Evolutionary conservation across 2,888 invertebrate species (phyloP), one percentile per base, ranked within the genome.

Genomic region (Quadriops clusia): DNA sequence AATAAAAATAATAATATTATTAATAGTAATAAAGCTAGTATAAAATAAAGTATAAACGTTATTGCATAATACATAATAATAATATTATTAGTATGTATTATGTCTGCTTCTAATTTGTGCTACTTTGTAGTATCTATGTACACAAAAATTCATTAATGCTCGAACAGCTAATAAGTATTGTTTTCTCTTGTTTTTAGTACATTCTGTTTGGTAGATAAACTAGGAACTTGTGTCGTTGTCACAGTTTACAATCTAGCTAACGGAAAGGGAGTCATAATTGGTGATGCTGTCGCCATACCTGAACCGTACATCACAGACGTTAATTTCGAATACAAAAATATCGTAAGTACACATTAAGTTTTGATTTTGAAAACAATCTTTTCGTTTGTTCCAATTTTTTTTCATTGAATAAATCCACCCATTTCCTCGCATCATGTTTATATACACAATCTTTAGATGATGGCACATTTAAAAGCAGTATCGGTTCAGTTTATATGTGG

Each of bases 191-290:
- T 40, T 61, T 70, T 7, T 62, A 86, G 85, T 57, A 78, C 84
- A 18, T 85, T 86, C 60, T 86, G 83, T 48, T 59, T 87, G 51
- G 70, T 83, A 23, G 87, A 87, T 61, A 70, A 71, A 42, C 70
- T 74, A 32, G 71, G 73, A 60, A 64, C 65, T 2, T 83, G 84
- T 51, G 61, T 78, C 26, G 72, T 75, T 11, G 84, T 87, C 36
- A 81, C 81, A 1, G 74, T 89, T 24, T 90, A 85, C 61, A 89
- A 90, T 65, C 69, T 86, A 59, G 81, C 82, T 5, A 72, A 76
- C 49, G 83, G 83, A 0, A 75, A 75, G 52, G 87, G 87, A 22
- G 77, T 82, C 30, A 81, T 83, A 38, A 81, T 89, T 35, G 87
- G 87, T 2, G 86, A 90, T 63, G 72, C 77, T 15, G 77, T 90